phyloP scores from a whole-genome alignment of 2,113 vertebrate genomes.

The Alligator sinensis region DNA sequence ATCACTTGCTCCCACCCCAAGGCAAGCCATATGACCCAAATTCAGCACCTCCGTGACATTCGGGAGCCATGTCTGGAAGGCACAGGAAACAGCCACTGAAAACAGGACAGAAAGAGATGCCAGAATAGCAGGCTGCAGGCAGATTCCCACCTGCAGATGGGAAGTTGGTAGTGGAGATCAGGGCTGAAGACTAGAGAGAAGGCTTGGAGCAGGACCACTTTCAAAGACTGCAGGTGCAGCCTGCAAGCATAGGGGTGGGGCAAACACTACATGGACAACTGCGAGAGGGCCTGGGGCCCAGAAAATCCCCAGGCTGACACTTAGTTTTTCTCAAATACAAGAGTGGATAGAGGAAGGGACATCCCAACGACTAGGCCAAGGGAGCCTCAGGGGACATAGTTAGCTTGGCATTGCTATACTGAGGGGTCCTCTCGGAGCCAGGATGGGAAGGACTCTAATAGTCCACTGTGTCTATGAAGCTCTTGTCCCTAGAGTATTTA shows the following conservation, averaged over 20 bases:
- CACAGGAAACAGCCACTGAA: background rate
- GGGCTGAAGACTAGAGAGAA: no score
- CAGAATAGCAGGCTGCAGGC: background rate
- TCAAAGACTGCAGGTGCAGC: no score
- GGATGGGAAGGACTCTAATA: background rate
- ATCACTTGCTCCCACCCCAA: background rate
- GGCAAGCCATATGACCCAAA: background rate
- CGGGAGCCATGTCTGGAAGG: background rate
- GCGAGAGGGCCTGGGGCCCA: no score
- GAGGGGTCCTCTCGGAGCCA: background rate
- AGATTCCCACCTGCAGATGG: background rate
- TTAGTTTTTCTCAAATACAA: background rate
- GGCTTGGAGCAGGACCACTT: no score
- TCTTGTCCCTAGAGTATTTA: background rate
- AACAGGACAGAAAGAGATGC: background rate
- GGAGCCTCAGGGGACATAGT: background rate
- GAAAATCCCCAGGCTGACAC: background rate
- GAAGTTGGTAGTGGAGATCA: background rate
- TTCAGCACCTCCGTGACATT: background rate
- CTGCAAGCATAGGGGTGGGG: background rate
- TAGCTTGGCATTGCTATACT: background rate
- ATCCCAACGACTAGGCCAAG: no score
- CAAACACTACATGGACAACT: background rate
- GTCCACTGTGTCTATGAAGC: background rate
- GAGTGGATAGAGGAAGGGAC: no score